A percentile compares a stretch with the other conserved stretches of the same genome.
Conservation (phyloP, 2,797 vertebrate genomes). For the Sebastolobus altivelis region DNA sequence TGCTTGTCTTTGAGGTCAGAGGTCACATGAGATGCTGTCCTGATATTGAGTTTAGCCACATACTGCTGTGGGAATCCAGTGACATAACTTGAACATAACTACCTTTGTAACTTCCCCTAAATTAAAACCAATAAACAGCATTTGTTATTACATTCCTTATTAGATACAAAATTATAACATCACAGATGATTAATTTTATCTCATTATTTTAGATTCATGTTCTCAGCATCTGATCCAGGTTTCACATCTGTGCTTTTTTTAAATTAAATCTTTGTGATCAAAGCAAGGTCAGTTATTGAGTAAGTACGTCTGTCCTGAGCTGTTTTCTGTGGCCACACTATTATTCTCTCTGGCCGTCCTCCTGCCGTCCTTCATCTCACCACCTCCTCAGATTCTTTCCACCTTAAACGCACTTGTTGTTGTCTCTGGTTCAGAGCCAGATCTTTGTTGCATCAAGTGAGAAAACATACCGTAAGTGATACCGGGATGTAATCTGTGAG, state of each 20-base stretch:
- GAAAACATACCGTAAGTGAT: conserved; percentile 52
- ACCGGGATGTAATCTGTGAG: conserved; percentile 33
- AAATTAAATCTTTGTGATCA: conserved; percentile 16
- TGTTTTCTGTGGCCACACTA: conserved; percentile 1
- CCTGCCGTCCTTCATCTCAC: conserved; percentile 28
- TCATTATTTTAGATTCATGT: background rate
- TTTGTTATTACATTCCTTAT: background rate
- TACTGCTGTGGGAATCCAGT: conserved; percentile 6
- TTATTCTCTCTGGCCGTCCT: conserved; percentile 20
- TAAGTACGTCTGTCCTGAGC: background rate
- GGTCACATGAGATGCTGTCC: conserved; percentile 21
- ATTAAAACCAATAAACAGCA: conserved; percentile 14
- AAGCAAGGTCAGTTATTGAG: conserved; percentile 26
- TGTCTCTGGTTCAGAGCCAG: conserved; percentile 51
- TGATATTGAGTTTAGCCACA: background rate
- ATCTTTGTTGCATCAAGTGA: conserved; percentile 39
- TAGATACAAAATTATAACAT: background rate
- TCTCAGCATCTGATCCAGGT: conserved; percentile 13
- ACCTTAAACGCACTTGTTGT: conserved; percentile 37
- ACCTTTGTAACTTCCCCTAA: background rate
- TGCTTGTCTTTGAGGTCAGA: background rate
- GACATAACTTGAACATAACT: background rate
- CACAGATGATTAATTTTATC: conserved; percentile 16
- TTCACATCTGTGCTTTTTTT: conserved; percentile 6
- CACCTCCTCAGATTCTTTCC: conserved; percentile 62